Base-by-base conservation (phyloP, 2,888 invertebrate genomes). In the Rhagophthalmus giganteus region DNA sequence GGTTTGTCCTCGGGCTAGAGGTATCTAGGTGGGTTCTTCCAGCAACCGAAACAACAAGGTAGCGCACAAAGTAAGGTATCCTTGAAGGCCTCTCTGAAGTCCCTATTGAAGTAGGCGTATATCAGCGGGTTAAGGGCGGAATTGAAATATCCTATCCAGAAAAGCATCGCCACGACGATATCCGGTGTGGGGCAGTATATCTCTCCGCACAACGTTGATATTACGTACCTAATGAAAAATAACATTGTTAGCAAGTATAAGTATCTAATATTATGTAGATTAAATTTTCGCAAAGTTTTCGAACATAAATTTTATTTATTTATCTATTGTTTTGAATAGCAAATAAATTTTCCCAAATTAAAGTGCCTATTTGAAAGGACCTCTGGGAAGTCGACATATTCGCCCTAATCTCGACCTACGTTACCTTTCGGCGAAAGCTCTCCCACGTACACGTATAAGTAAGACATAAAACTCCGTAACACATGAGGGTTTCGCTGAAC, bases 131-230 rank as follows among this genome's bases (percentile, higher is more conserved):
- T 97, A 48, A 96, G 80, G 39, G 93, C 92, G 8, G 94, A 94
- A 77, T 96, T 96, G 79, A 93, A 92, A 79, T 98, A 98, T 52
- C 98, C 97, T 65, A 97, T 90, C 97, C 96, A 96, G 74, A 89
- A 89, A 24, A 88, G 78, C 62, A 86, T 78, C 37, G 82, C 80
- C 30, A 88, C 85, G 24, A 89, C 77, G 61, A 84, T 78, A 45
- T 82, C 81, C 2, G 88, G 88, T 56, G 82, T 83, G 31, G 79
- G 78, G 67, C 86, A 87, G 26, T 58, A 38, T 10, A 76, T 80
- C 39, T 87, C 83, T 1, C 90, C 91, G 72, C 94, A 91, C 0
- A 91, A 75, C 50, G 90, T 87, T 48, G 89, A 87, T 66, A 86
- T 89, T 47, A 91, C 87, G 71, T 91, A 91, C 91, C 90, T 90